phyloP scores from a whole-genome alignment of 2,797 vertebrate species.

The Vultur gryphus region DNA sequence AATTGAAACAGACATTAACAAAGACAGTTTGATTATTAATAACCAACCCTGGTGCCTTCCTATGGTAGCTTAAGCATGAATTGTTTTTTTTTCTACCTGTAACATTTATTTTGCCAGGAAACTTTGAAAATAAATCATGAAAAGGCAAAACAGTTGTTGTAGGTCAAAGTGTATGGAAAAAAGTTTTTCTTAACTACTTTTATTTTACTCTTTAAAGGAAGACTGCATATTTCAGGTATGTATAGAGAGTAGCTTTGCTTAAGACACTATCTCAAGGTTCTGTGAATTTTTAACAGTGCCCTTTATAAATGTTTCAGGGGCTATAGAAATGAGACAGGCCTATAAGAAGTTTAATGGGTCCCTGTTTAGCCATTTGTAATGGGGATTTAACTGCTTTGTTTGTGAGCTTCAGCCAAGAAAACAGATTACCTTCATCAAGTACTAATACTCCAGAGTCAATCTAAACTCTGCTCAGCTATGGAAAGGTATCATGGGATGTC shows the following conservation, averaged over 20 bases:
- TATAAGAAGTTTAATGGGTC: slow-evolving; percentile 81
- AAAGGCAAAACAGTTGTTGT: not conserved
- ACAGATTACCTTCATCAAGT: slow-evolving; percentile 85
- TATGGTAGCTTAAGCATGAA: not conserved
- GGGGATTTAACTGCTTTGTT: slow-evolving; percentile 82
- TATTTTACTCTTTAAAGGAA: slow-evolving; percentile 21
- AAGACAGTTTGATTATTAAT: slow-evolving; percentile 43
- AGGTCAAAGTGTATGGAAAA: not conserved
- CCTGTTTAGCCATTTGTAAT: slow-evolving; percentile 76
- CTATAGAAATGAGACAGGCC: slow-evolving; percentile 72
- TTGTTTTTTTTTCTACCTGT: not conserved
- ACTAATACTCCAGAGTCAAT: slow-evolving; percentile 72
- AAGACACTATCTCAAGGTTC: slow-evolving; percentile 64
- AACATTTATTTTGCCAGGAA: not conserved
- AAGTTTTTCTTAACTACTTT: not conserved
- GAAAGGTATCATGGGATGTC: slow-evolving; percentile 76
- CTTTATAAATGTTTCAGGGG: slow-evolving; percentile 80
- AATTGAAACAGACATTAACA: slow-evolving; percentile 38
- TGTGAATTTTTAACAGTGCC: slow-evolving; percentile 80
- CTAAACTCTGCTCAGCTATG: slow-evolving; percentile 70
- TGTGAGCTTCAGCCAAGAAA: slow-evolving; percentile 80
- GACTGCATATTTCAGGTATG: slow-evolving; percentile 7
- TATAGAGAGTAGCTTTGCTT: slow-evolving; percentile 40
- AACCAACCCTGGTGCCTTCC: not conserved
- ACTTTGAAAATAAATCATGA: slow-evolving; percentile 2